These are phyloP conservation scores for Ceyx erithaca DNA, from an alignment of 2,797 vertebrate species.

Conservation along the genomic window DNA sequence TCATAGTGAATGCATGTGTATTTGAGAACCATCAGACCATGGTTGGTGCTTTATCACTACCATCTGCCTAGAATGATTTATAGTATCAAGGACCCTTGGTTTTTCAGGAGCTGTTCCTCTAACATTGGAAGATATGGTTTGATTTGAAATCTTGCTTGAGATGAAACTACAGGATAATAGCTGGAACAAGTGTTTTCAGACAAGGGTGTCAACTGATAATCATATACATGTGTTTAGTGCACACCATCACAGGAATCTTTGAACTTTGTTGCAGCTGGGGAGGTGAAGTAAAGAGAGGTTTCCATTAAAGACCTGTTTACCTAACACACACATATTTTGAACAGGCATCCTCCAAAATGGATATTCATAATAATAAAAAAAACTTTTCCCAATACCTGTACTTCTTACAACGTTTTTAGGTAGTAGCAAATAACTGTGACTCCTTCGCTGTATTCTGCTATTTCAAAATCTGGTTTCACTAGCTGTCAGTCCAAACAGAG, in stretches of 20 bases:
- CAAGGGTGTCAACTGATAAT: neutral
- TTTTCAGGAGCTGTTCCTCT: neutral
- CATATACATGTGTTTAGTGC: neutral
- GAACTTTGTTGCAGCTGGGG: neutral
- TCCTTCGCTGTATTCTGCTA: neutral
- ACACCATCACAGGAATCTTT: neutral
- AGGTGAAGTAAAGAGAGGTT: neutral
- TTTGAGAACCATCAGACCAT: neutral
- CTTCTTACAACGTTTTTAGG: neutral
- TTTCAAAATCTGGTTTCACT: neutral
- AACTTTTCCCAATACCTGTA: neutral
- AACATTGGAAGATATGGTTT: neutral
- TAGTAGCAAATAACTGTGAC: neutral
- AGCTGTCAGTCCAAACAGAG: neutral
- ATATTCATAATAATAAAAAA: neutral
- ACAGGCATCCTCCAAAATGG: neutral
- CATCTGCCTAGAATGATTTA: neutral
- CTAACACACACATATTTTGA: neutral
- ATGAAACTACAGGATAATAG: neutral
- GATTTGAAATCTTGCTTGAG: neutral
- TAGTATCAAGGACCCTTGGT: neutral
- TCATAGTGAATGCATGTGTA: neutral
- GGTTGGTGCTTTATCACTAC: neutral
- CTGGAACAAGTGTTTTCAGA: neutral
- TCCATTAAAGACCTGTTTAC: neutral